Percentiles rank a stretch among this genome's conserved stretches.
These are phyloP conservation scores for Barbus barbus DNA, from an alignment of 2,113 vertebrate species.

Conservation along the genomic window DNA sequence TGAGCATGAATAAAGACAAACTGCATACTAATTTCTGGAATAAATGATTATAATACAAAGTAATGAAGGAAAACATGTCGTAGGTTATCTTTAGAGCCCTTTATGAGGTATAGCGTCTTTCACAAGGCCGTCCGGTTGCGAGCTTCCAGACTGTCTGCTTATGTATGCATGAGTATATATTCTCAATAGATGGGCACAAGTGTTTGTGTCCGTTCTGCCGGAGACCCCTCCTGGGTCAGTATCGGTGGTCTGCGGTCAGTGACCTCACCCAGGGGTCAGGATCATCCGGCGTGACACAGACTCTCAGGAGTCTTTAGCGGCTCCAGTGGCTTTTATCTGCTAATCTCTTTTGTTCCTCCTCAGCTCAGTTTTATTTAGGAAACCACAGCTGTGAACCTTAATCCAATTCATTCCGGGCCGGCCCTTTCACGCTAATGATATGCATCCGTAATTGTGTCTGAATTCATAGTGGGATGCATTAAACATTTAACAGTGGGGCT, in stretches of 20 bases:
- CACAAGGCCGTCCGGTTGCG: not conserved
- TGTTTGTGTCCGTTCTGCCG: conserved; percentile 11
- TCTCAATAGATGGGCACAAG: conserved; percentile 3
- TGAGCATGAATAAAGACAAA: not conserved
- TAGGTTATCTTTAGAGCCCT: not conserved
- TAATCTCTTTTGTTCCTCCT: conserved; percentile 53
- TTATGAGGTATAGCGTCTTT: not conserved
- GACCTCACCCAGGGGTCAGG: conserved; percentile 44
- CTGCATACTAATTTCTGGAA: not conserved
- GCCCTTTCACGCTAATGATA: conserved; percentile 38
- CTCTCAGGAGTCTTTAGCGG: conserved; percentile 41
- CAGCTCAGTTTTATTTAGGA: conserved; percentile 39
- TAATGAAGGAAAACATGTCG: not conserved
- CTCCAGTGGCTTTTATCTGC: conserved; percentile 50
- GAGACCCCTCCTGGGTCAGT: not conserved
- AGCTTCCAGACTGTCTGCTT: not conserved
- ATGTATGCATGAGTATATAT: conserved; percentile 17
- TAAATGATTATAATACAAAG: not conserved
- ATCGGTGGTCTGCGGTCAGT: conserved; percentile 38
- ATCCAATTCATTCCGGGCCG: conserved; percentile 36
- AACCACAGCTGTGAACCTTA: conserved; percentile 50
- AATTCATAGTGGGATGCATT: conserved; percentile 28
- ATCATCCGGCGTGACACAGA: conserved; percentile 26
- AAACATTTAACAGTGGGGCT: conserved; percentile 8
- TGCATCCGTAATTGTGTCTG: conserved; percentile 15